Evolutionary conservation across 92 coral and sea anemone species (phyloP), one percentile per base, ranked within the genome.

Genomic region (Epizoanthus ramosus): DNA sequence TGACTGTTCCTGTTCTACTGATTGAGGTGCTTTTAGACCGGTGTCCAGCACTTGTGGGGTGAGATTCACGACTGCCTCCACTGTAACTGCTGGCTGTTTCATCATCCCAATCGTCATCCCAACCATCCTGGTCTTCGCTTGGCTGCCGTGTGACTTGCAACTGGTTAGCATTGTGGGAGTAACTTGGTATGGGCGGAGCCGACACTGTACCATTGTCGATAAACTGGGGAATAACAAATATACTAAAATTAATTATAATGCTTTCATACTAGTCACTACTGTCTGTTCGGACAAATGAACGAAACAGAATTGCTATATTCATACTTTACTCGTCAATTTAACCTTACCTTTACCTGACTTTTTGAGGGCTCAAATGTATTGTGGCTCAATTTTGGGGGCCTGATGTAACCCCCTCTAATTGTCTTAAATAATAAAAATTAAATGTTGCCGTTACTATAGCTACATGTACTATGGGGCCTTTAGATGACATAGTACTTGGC

Each of bases 21-120:
- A 94, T 94, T 39, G 96, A 91, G 8, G 77, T 85, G 63, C 91
- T 79, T 54, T 89, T 84, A 52, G 92, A 47, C 31, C 98, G 77
- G 6, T 88, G 92, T 66, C 89, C 80, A 19, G 94, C 82, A 19
- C 87, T 68, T 8, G 88, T 3, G 18, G 87, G 85, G 9, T 57
- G 73, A 17, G 80, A 24, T 66, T 93, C 95, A 5, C 86, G 66
- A 45, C 92, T 93, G 0, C 92, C 97, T 19, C 98, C 98, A 73
- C 92, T 94, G 84, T 93, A 89, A 71, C 85, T 92, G 65, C 96
- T 93, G 18, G 68, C 90, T 1, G 94, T 92, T 47, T 85, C 91
- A 14, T 92, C 95, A 59, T 94, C 98, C 92, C 92, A 91, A 35
- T 92, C 94, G 7, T 95, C 98, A 24, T 94, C 98, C 83, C 91